Base-by-base conservation (phyloP, 2,113 vertebrate species). In the Marcusenius ussheri region DNA sequence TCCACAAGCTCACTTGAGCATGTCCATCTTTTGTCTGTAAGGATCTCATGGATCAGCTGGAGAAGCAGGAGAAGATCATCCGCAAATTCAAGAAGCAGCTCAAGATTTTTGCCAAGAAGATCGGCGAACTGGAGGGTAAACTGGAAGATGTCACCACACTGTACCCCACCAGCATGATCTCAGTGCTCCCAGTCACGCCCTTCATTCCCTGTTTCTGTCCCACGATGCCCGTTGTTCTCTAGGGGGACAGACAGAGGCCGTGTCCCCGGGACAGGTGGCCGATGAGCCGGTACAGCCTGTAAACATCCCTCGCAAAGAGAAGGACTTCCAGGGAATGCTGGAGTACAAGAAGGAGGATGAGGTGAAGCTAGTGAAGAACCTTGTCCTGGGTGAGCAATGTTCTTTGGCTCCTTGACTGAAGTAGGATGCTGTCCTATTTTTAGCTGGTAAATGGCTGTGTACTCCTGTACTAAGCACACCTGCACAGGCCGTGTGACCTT, bases 271-370 rank as follows among this genome's bases (percentile, higher is more conserved):
- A 88, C 97, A 97, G 91, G 96, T 96, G 84, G 95, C 96, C 8
- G 96, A 97, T 0, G 97, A 99, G 90, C 97, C 98, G 0, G 97
- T 98, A 89, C 98, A 97, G 90, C 98, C 98, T 0, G 98, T 99
- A 88, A 99, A 98, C 94, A 99, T 99, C 92, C 98, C 98, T n/a
- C 96, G 98, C 91, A 97, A 98, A 89, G 98, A 99, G 93, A 99
- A 99, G 92, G 98, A 99, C 92, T 99, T 99, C 97, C 98, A 99
- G 90, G 98, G 98, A 89, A 99, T 99, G 98, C 91, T 99, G 93
- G 98, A 99, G 88, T 99, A 98, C 93, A 99, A 99, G 95, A 98
- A 97, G 94, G 98, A 99, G 83, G 98, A 99, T 91, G 98, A 99
- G 91, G 96, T 97, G 74, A 99, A 98, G 89, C 97, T 99, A 89